Percentiles rank a stretch among this genome's conserved stretches.
Conservation (phyloP, 2,888 invertebrate species). For the Synergus japonicus region DNA sequence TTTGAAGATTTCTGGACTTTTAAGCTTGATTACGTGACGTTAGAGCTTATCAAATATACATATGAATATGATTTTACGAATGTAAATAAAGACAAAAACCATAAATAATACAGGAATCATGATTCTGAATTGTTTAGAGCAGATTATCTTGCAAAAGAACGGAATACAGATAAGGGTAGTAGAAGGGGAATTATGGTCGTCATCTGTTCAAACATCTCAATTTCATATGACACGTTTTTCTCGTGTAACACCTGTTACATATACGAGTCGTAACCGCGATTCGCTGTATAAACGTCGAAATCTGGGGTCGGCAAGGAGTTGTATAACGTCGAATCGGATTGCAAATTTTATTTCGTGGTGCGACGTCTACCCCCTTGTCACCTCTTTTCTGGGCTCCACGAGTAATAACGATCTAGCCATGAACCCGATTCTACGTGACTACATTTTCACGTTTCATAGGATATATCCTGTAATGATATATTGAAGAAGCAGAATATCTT, state of each 20-base stretch:
- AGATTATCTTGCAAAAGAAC: background rate
- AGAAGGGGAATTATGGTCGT: background rate
- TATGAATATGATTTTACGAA: background rate
- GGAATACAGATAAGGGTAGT: background rate
- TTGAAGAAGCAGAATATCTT: conserved; percentile 13
- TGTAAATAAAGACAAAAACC: conserved; percentile 42
- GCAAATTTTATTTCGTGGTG: conserved; percentile 54
- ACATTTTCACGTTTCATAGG: conserved; percentile 40
- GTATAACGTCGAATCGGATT: conserved; percentile 51
- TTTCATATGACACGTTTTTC: conserved; percentile 56
- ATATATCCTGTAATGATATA: background rate
- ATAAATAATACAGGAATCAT: background rate
- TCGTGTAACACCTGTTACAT: conserved; percentile 57
- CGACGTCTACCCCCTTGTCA: conserved; percentile 15
- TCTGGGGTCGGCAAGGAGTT: conserved; percentile 46
- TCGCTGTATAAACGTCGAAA: conserved; percentile 51
- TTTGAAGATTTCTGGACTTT: too few relatives aligned
- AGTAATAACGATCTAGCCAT: conserved; percentile 53
- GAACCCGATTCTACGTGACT: conserved; percentile 54
- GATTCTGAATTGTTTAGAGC: background rate
- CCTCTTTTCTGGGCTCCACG: conserved; percentile 14
- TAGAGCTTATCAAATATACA: background rate
- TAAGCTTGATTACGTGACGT: conserved; percentile 20
- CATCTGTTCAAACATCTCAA: conserved; percentile 51
- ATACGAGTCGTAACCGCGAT: conserved; percentile 41